Percentiles rank a stretch among this genome's conserved stretches.
Evolutionary conservation across 2,797 vertebrate genomes (phyloP).

Genomic region (Gymnocypris eckloni): DNA sequence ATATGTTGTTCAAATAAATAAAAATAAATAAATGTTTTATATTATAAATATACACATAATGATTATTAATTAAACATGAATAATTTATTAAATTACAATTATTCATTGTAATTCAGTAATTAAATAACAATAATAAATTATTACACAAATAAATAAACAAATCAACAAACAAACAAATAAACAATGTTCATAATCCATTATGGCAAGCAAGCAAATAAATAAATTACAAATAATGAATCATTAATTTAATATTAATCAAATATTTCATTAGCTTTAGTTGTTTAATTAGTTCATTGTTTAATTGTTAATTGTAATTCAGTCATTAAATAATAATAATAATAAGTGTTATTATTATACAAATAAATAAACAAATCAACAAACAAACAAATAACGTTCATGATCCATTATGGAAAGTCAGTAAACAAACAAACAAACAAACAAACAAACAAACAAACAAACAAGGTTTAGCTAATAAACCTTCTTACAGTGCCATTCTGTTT

Average conservation of each 20-base stretch:
- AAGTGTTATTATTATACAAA: neutral
- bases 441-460: neutral
- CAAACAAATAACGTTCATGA: too few relatives aligned
- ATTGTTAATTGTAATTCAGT: neutral
- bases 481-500: neutral
- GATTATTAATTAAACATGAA: neutral
- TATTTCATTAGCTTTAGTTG: neutral
- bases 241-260: neutral
- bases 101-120: neutral
- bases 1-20: neutral
- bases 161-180: neutral
- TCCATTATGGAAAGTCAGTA: too few relatives aligned
- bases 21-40: neutral
- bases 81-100: neutral
- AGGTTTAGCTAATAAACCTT: neutral
- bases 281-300: neutral
- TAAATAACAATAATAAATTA: neutral
- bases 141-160: neutral
- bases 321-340: neutral
- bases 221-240: too few relatives aligned
- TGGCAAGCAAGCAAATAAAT: neutral
- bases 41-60: neutral
- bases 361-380: neutral
- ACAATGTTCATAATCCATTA: neutral
- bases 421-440: neutral